Base-by-base conservation (phyloP, 2,113 vertebrate genomes). In the Macquaria ambigua region DNA sequence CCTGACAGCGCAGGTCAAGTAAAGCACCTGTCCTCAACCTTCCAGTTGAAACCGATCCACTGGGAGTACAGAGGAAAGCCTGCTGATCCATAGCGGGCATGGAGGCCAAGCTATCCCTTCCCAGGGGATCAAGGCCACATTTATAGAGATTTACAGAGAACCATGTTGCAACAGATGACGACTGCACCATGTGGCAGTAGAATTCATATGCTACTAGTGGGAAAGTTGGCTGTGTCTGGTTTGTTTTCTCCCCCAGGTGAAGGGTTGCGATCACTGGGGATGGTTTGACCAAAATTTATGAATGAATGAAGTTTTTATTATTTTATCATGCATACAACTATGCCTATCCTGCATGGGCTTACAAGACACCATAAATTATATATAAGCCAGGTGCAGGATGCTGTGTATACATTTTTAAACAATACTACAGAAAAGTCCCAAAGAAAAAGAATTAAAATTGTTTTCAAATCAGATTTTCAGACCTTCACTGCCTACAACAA, bases 21-120 rank as follows among this genome's bases (percentile, higher is more conserved):
- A 75, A 83, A 90, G 79, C 94, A 94, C 93, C 94, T 94, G 91
- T 94, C 85, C 88, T 62, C 46, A 68, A 67, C 76, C 90, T 79
- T 90, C 87, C 85, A 86, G 85, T 69, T 88, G 91, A 90, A 92
- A 92, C 81, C 34, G 87, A 92, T 89, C 90, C 83, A 85, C 70
- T 39, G 74, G 82, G 92, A 78, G 69, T 78, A 76, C 81, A 87
- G 81, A 83, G 89, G 83, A 87, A 87, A 88, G 84, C 80, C 73
- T 34, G 41, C 85, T 92, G 92, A 93, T 88, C 93, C 83, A 72
- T n/a, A 62, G 64, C 25, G 46, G 72, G 75, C 70, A 68, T 75
- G 77, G 84, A 75, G 74, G 82, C 81, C 86, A 84, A 85, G 86
- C 56, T 79, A 62, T 80, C 84, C 86, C 72, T 81, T 87, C 87